Evolutionary conservation across 2,888 invertebrate genomes (phyloP), one percentile per base, ranked within the genome.

Genomic region (Agrotis segetum): DNA sequence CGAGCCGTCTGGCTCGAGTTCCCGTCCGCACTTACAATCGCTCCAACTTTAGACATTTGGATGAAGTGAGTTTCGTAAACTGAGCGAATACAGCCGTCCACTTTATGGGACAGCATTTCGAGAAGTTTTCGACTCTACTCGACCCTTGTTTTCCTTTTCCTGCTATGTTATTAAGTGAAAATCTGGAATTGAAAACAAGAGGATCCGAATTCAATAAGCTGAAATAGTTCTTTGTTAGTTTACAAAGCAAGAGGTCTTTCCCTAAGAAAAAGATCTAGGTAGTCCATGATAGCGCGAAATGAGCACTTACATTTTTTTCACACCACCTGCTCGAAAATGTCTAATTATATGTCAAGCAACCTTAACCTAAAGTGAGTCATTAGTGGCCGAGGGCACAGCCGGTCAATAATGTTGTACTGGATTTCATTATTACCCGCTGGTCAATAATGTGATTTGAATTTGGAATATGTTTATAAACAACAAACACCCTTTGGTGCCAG

Each of bases 11-110:
- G 53, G 29, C 44, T 73, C 46, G 29, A 62, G 49, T 69, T 63
- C 53, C n/a, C 21, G 52, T 29, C 46, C 58, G 34, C 34, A 52
- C 59, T 72, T 65, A 34, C 34, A 74, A 61, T 66, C 49, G 69
- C 74, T 69, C 62, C 29, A 82, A 82, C 71, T 82, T 84, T 67
- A 61, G 50, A 56, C 65, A 78, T 82, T 82, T 71, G 61, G 58
- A 67, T 21, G 40, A 56, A 84, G 59, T 24, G 53, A 69, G 67
- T 69, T 68, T 59, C 61, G 67, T 71, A 75, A 78, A 82, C 67
- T 50, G 46, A 65, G 52, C 66, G 59, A 61, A 77, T 74, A 50
- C 29, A n/a, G 52, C 63, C 56, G 53, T 74, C 49, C 58, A 68
- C 34, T 74, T 78, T 78, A 71, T 62, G 55, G 58, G 52, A 61